Percentiles rank a stretch among this genome's conserved stretches.
phyloP scores from a whole-genome alignment of 2,113 vertebrate genomes.

The Thinocorus orbignyianus region DNA sequence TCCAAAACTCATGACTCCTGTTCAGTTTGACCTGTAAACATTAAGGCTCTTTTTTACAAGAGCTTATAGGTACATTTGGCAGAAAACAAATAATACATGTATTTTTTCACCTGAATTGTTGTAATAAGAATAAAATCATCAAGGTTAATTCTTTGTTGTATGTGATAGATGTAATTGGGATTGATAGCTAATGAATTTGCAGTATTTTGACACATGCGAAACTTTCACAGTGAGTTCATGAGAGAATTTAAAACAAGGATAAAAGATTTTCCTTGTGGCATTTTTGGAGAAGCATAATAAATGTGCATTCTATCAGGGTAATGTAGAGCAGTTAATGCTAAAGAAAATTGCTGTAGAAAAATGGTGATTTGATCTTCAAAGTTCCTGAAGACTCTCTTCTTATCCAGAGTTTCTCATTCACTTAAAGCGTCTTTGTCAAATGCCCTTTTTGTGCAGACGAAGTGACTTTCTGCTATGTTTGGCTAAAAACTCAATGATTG shows the following conservation, averaged over 20 bases:
- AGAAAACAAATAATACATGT: too few species aligned
- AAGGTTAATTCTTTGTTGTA: not conserved
- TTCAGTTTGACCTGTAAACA: not conserved
- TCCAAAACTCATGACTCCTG: not conserved
- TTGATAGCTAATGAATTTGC: not conserved
- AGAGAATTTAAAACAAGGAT: not conserved
- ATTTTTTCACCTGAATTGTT: not conserved
- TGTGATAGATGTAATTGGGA: not conserved
- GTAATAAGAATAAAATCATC: not conserved
- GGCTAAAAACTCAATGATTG: not conserved
- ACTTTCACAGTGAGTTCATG: not conserved
- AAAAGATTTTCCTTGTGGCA: not conserved
- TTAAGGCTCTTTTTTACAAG: not conserved
- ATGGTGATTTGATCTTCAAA: not conserved
- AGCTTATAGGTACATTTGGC: too few species aligned
- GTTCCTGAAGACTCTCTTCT: not conserved
- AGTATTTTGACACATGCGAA: not conserved
- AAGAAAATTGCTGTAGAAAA: not conserved
- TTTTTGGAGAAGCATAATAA: not conserved
- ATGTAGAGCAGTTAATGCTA: not conserved
- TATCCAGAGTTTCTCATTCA: not conserved
- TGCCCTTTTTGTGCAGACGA: not conserved
- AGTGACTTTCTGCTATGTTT: not conserved
- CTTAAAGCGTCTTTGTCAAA: not conserved
- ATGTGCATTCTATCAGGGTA: accelerated